Evolutionary conservation across 2,113 vertebrate species (phyloP).

Genomic region (Scomber scombrus): DNA sequence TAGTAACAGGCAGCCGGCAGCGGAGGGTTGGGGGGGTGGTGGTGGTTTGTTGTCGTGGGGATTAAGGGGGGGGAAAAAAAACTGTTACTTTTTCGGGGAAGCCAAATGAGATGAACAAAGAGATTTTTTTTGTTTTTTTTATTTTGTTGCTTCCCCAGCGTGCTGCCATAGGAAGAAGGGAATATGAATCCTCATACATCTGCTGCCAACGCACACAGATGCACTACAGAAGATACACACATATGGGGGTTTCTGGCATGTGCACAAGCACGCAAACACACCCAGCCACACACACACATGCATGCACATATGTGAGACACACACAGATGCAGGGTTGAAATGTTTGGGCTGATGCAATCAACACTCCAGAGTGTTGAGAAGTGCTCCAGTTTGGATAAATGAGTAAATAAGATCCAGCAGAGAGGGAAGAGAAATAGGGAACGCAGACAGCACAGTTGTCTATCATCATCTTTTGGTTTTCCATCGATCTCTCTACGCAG

Average conservation of each 20-base stretch:
- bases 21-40: neutral
- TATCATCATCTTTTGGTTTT: slow-evolving; percentile 1
- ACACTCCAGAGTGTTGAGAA: slow-evolving; percentile 3
- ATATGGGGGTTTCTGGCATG: slow-evolving; percentile 35
- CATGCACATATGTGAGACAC: slow-evolving; percentile 8
- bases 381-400: slow-evolving; percentile 32
- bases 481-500: neutral
- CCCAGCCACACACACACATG: neutral
- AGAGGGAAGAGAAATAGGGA: neutral
- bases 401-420: slow-evolving; percentile 25
- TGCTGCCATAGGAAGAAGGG: neutral
- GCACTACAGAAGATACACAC: slow-evolving; percentile 29
- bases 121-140: neutral
- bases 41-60: slow-evolving; percentile 47
- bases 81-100: slow-evolving; percentile 42
- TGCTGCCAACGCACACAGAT: slow-evolving; percentile 55
- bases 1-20: slow-evolving; percentile 58
- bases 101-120: slow-evolving; percentile 49
- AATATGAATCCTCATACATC: slow-evolving; percentile 48
- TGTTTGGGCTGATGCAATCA: slow-evolving; percentile 38
- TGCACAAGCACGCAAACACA: slow-evolving; percentile 21
- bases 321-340: slow-evolving; percentile 15
- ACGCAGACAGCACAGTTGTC: neutral
- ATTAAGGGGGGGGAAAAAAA: slow-evolving; percentile 42
- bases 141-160: neutral